phyloP scores from a whole-genome alignment of 2,888 invertebrate genomes.

The Scelioninae gen. 1 region DNA sequence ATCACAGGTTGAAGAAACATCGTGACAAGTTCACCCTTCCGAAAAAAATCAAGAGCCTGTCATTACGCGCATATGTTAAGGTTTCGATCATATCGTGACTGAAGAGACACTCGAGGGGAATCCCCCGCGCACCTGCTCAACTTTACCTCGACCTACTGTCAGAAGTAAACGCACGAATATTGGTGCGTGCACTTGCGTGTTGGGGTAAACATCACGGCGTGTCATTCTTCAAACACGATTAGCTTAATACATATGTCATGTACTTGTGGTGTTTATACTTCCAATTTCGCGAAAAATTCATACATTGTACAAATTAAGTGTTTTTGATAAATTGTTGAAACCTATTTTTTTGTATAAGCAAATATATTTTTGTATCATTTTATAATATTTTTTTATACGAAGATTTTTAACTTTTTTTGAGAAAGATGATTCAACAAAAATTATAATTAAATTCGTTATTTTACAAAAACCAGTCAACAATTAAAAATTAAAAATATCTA shows the following conservation, averaged over 20 bases:
- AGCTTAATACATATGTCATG: conserved; percentile 56
- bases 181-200: conserved; percentile 74
- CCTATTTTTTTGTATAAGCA: no score
- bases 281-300: background rate
- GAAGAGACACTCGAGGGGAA: conserved; percentile 68
- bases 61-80: conserved; percentile 83
- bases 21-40: conserved; percentile 76
- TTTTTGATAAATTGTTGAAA: no score
- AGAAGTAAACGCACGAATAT: conserved; percentile 70
- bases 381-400: no score
- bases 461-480: no score
- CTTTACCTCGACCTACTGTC: conserved; percentile 64
- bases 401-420: no score
- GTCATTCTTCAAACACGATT: conserved; percentile 79
- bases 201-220: conserved; percentile 77
- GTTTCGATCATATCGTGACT: conserved; percentile 81
- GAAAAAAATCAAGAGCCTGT: conserved; percentile 83
- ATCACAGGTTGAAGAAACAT: conserved; percentile 77
- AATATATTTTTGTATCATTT: no score
- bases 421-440: no score
- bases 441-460: no score
- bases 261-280: conserved; percentile 22
- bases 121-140: conserved; percentile 55
- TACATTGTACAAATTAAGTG: no score
- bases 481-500: no score